Evolutionary conservation across 2,888 invertebrate genomes (phyloP), one percentile per base, ranked within the genome.

Genomic region (Morinoia aosen): DNA sequence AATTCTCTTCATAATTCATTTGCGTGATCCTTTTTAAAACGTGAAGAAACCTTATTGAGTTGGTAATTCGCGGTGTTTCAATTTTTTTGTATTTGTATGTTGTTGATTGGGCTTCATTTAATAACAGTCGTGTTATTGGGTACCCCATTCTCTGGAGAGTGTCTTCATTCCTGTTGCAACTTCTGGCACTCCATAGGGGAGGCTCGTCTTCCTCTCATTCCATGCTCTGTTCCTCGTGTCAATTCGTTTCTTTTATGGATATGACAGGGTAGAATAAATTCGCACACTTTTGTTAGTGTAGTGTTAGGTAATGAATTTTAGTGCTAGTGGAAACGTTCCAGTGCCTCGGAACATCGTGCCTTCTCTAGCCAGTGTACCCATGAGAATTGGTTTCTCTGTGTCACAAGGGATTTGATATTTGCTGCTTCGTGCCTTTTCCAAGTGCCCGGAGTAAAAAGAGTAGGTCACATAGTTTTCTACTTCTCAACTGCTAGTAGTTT

Each of bases 221-320:
- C 76, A 33, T 25, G 25, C 25, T 76, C 76, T 76, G 33, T 33
- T 76, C 33, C 33, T 76, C 76, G 76, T 76, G 76, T 33, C 76
- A 16, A 76, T 76, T 33, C 19, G 16, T 76, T 16, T 76, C 2
- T 76, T 33, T 10, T 76, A 76, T 76, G 76, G 76, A 76, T 16
- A 76, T 76, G 76, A 76, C 76, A 76, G 76, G 76, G 76, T 76
- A 76, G 76, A 76, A 76, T 76, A 16, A 76, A 76, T 76, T 76
- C 8, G 25, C 25, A 33, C 76, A 33, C 76, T 76, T 76, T 76
- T 76, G 76, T 14, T 76, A 33, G 33, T 76, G 33, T 33, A 76
- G 33, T 25, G 16, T 76, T 76, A 76, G 76, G 76, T 76, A 76
- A 10, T 33, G 76, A 76, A 76, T 19, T 76, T 76, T 25, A 76